These are phyloP conservation scores for Stenoptilia bipunctidactyla DNA, from an alignment of 2,888 invertebrate genomes.

Conservation along the genomic window DNA sequence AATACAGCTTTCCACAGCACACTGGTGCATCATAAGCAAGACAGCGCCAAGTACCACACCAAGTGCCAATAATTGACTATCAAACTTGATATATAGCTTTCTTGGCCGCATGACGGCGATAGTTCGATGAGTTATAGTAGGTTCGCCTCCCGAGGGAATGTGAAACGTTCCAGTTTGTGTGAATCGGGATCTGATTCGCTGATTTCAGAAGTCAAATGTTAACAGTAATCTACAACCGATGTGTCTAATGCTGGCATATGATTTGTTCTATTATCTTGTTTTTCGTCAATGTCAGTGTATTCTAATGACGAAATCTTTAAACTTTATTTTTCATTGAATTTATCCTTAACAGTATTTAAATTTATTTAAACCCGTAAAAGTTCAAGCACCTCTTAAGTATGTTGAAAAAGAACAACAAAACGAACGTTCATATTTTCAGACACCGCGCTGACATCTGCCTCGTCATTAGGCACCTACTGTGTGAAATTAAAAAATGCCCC, in stretches of 20 bases:
- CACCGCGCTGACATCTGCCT: slow-evolving; percentile 46
- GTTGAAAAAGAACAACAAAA: slow-evolving; percentile 11
- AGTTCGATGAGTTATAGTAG: slow-evolving; percentile 55
- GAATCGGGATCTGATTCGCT: slow-evolving; percentile 10
- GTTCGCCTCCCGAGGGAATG: slow-evolving; percentile 36
- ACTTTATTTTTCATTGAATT: slow-evolving; percentile 2
- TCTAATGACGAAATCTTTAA: too few species aligned
- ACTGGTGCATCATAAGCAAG: too few species aligned
- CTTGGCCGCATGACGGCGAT: slow-evolving; percentile 50
- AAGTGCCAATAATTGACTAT: slow-evolving; percentile 67
- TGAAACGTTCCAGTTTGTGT: slow-evolving; percentile 30
- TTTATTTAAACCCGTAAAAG: background rate
- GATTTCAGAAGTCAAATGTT: slow-evolving; percentile 2
- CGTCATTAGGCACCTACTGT: slow-evolving; percentile 43
- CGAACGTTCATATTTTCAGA: slow-evolving; percentile 28
- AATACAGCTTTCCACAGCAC: too few species aligned
- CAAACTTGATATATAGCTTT: slow-evolving; percentile 64
- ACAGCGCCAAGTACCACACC: slow-evolving; percentile 29
- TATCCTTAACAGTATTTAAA: background rate
- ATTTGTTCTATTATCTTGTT: too few species aligned
- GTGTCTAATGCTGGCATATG: too few species aligned
- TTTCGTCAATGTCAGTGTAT: too few species aligned
- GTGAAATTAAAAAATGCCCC: slow-evolving; percentile 42
- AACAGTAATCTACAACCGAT: background rate
- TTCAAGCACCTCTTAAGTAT: slow-evolving; percentile 5